These are phyloP conservation scores for Aphaenogaster floridana DNA, from an alignment of 1,140 invertebrate species.

Conservation along the genomic window DNA sequence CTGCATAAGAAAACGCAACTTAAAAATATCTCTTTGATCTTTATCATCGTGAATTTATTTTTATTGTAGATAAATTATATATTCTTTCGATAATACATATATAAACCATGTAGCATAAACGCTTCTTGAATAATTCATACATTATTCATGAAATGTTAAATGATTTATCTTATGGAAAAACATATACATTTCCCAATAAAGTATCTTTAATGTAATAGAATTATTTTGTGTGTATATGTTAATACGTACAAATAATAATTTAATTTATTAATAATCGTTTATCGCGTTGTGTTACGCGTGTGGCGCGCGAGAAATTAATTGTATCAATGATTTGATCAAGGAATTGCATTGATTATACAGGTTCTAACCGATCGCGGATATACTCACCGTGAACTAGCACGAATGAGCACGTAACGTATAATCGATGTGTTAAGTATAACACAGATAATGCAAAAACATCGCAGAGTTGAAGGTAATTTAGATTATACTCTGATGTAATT, in stretches of 20 bases:
- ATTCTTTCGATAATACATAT: neutral
- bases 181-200: neutral
- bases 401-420: neutral
- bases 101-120: neutral
- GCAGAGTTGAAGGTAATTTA: neutral
- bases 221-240: neutral
- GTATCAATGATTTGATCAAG: neutral
- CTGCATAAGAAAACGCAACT: neutral
- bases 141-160: neutral
- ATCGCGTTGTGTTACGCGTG: neutral
- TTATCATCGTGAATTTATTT: slow-evolving; percentile 8
- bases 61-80: no score
- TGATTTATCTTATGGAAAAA: neutral
- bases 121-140: neutral
- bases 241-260: neutral
- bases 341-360: slow-evolving; percentile 9
- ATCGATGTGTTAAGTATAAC: slow-evolving; percentile 11
- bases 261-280: neutral
- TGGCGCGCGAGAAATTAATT: neutral
- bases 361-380: slow-evolving; percentile 22
- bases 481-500: slow-evolving; percentile 25
- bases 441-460: neutral
- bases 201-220: neutral
- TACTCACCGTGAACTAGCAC: neutral
- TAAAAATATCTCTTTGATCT: neutral